Conservation (phyloP, 37 sponge, comb jelly and placozoan species). For the Petrosia ficiformis region DNA sequence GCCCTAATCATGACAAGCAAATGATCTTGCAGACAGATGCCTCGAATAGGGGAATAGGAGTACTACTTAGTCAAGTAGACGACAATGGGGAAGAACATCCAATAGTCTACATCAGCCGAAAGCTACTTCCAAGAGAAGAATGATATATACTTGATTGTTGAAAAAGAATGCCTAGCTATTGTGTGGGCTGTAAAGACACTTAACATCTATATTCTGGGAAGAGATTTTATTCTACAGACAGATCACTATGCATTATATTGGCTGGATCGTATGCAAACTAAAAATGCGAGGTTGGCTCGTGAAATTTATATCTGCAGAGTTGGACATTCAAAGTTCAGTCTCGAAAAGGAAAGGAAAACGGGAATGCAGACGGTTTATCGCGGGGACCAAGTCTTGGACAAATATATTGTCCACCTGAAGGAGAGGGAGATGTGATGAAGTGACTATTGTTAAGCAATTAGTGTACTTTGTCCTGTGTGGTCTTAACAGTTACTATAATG, state of each 20-base stretch:
- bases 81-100: conserved; percentile 12
- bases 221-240: conserved; percentile 2
- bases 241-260: conserved; percentile 3
- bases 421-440: too few species aligned
- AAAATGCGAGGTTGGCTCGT: background rate
- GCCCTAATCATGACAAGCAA: too few species aligned
- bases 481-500: too few species aligned
- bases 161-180: too few species aligned
- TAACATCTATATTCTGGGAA: conserved; percentile 5
- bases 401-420: too few species aligned
- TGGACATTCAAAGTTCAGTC: background rate
- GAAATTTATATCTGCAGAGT: background rate
- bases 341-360: conserved; percentile 1
- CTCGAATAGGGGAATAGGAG: too few species aligned
- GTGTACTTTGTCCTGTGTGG: too few species aligned
- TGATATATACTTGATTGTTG: background rate
- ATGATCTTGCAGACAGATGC: too few species aligned
- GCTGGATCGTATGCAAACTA: conserved; percentile 7
- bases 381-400: too few species aligned
- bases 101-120: too few species aligned
- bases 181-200: background rate
- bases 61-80: conserved; percentile 9
- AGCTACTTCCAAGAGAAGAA: conserved; percentile 5
- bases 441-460: too few species aligned
- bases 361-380: conserved; percentile 8